Conservation (phyloP, 2,888 invertebrate genomes). For the Drosophila picticornis region DNA sequence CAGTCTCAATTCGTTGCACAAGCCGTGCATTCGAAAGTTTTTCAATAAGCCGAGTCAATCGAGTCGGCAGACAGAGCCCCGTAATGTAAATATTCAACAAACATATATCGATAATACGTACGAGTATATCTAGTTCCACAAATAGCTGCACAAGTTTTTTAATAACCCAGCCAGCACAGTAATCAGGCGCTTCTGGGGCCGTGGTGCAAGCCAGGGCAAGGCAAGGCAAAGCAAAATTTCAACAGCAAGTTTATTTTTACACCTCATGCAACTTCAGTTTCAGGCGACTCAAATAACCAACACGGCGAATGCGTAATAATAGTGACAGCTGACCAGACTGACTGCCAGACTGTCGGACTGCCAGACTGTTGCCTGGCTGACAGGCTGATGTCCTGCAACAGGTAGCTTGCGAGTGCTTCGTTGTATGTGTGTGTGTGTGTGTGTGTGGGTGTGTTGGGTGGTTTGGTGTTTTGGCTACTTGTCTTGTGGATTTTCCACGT, state of each 20-base stretch:
- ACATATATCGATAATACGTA: slow-evolving; percentile 24
- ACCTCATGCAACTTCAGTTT: slow-evolving; percentile 10
- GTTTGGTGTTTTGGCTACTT: slow-evolving; percentile 16
- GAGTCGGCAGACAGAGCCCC: slow-evolving; percentile 25
- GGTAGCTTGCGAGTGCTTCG: slow-evolving; percentile 25
- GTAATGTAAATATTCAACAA: slow-evolving; percentile 34
- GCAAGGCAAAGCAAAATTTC: not conserved
- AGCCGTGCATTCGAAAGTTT: slow-evolving; percentile 51
- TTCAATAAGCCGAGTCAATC: slow-evolving; percentile 61
- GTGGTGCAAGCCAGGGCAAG: not conserved
- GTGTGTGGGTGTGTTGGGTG: not conserved
- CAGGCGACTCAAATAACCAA: slow-evolving; percentile 1
- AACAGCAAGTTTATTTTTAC: slow-evolving; percentile 1
- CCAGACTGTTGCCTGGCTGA: not conserved
- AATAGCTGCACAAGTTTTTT: slow-evolving; percentile 14
- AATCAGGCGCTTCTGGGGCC: not conserved
- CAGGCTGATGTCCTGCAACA: slow-evolving; percentile 46
- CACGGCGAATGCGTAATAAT: slow-evolving; percentile 38
- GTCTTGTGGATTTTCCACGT: slow-evolving; percentile 49
- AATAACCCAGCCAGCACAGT: slow-evolving; percentile 10
- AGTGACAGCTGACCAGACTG: slow-evolving; percentile 31
- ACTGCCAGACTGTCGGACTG: slow-evolving; percentile 5
- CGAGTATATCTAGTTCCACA: not conserved
- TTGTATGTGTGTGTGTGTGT: not conserved
- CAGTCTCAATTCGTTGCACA: slow-evolving; percentile 9